These are phyloP conservation scores for Hesperophylax magnus DNA, from an alignment of 1,140 invertebrate species.

Conservation along the genomic window DNA sequence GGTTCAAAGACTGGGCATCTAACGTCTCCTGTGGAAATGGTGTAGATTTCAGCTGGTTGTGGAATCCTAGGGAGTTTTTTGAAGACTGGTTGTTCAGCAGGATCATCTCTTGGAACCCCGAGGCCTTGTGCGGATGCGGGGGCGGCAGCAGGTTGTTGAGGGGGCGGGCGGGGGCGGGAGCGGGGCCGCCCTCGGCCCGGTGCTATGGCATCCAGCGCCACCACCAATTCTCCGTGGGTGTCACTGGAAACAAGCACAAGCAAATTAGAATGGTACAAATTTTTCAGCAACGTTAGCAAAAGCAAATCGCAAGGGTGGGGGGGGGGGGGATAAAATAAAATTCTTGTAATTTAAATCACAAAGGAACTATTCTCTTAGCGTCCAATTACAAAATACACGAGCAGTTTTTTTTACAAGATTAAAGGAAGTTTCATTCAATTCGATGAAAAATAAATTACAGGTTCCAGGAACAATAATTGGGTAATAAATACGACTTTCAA, in stretches of 20 bases:
- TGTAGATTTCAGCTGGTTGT: slow-evolving; percentile 15
- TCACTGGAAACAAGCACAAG: slow-evolving; percentile 61
- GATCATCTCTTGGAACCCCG: slow-evolving; percentile 12
- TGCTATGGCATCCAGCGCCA: slow-evolving; percentile 71
- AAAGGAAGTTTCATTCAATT: too few relatives aligned
- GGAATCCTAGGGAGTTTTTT: slow-evolving; percentile 11
- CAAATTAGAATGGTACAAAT: neutral
- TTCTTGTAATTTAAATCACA: too few relatives aligned
- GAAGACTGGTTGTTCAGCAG: slow-evolving; percentile 5
- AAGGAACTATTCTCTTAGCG: too few relatives aligned
- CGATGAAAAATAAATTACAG: too few relatives aligned
- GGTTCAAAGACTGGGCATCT: slow-evolving; percentile 10
- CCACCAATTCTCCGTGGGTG: slow-evolving; percentile 71
- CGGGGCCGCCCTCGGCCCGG: slow-evolving; percentile 65
- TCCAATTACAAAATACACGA: too few relatives aligned
- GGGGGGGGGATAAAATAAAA: too few relatives aligned
- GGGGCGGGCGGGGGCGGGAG: slow-evolving; percentile 54
- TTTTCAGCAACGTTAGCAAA: neutral
- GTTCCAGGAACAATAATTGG: too few relatives aligned
- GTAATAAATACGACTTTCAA: too few relatives aligned
- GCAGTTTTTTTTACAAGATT: too few relatives aligned
- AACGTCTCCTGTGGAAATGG: slow-evolving; percentile 17
- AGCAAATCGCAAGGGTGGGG: neutral
- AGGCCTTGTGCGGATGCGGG: neutral
- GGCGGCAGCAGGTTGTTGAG: slow-evolving; percentile 61